Evolutionary conservation across 2,888 invertebrate genomes (phyloP), one percentile per base, ranked within the genome.

Genomic region (Rhamphomyia laevipes): DNA sequence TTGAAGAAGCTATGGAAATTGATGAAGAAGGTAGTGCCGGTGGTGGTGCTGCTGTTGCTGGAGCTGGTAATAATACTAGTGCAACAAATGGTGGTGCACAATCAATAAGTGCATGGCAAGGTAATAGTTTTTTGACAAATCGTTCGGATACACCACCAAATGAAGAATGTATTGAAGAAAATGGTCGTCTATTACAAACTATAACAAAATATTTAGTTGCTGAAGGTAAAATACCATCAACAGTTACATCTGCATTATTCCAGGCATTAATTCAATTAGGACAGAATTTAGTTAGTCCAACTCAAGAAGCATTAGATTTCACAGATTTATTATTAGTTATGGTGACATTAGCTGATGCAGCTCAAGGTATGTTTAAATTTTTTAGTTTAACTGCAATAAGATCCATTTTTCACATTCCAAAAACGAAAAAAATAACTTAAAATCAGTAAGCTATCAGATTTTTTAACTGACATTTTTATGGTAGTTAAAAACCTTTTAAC

Each of bases 291-390:
- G 77, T 77, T 2, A 75, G 79, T 2, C 76, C 81, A 1, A 66
- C 76, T 1, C 72, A 79, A 43, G 84, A 84, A 62, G 80, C 80
- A 0, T 75, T 75, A n/a, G 83, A 84, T n/a, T 87, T 88, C 62
- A 77, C 83, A 0, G 86, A 87, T 61, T 71, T 89, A 9, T 79
- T 88, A 74, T 74, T 77, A 50, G 81, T 87, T 5, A 85, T 88
- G 86, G 81, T 84, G 2, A 84, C 81, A 44, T 65, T 95, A 55
- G 93, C 93, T 0, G 90, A 91, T 66, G 87, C 89, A 17, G 86
- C 89, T 17, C 76, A 80, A 5, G 65, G 63, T 4, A 60, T n/a
- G n/a, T n/a, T n/a, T n/a, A 30, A 30, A 30, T 30, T 30, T 30
- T 30, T 30, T 9, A 30, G n/a, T n/a, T n/a, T n/a, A n/a, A n/a